A percentile compares a stretch with the other conserved stretches of the same genome.
Evolutionary conservation across 1,140 invertebrate species (phyloP).

Genomic region (Dryas iulia): DNA sequence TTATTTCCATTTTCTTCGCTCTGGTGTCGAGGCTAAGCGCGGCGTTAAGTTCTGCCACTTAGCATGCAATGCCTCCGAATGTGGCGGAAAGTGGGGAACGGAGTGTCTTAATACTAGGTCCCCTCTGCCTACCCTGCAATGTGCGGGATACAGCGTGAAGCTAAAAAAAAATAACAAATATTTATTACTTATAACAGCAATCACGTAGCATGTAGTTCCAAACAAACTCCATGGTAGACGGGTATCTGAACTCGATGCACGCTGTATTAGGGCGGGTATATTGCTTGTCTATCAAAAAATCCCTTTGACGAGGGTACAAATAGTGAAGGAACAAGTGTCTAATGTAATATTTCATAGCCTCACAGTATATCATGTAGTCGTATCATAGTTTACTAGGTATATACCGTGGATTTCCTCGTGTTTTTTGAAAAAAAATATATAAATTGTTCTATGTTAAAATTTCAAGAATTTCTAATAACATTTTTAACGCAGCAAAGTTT

Average conservation of each 20-base stretch:
- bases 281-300: conserved; percentile 33
- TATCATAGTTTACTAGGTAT: neutral
- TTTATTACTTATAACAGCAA: neutral
- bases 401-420: neutral
- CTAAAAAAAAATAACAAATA: neutral
- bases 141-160: too few species aligned
- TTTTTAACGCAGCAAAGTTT: neutral
- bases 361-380: neutral
- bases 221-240: neutral
- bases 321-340: neutral
- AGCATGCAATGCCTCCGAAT: too few species aligned
- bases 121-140: too few species aligned
- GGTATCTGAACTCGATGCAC: conserved; percentile 7
- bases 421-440: too few species aligned
- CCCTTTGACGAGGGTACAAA: conserved; percentile 31
- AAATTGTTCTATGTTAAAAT: neutral
- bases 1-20: too few species aligned
- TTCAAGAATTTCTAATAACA: neutral
- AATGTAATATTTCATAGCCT: conserved; percentile 13
- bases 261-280: conserved; percentile 19
- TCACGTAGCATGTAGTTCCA: neutral
- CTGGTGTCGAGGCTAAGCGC: too few species aligned
- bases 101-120: too few species aligned
- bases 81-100: too few species aligned
- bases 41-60: too few species aligned